Evolutionary conservation across 2,888 invertebrate species (phyloP).

Genomic region (Unio pictorum): DNA sequence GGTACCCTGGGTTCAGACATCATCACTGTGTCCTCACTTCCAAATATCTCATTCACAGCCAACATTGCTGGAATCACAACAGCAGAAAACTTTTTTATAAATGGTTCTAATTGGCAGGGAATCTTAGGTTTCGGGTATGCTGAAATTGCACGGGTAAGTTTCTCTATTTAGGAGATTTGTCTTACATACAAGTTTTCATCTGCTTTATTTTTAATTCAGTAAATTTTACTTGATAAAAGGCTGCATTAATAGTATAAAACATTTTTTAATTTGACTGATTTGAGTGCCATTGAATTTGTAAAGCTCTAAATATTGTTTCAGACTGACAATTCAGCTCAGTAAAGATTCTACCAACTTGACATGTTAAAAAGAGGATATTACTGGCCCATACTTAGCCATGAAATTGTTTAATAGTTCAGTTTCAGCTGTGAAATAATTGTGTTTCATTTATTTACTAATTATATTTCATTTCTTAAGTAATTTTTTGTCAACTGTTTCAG

Average conservation of each 20-base stretch:
- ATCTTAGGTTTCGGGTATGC: constrained; percentile 77
- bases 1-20: constrained; percentile 74
- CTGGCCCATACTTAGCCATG: no score
- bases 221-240: no score
- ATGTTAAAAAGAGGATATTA: no score
- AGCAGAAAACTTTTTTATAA: constrained; percentile 77
- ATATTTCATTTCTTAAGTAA: not conserved
- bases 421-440: not conserved
- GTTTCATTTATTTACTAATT: not conserved
- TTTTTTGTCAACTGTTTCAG: not conserved
- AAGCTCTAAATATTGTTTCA: no score
- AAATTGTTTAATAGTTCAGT: not conserved
- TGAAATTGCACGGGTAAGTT: constrained; percentile 61
- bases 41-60: constrained; percentile 70
- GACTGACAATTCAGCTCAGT: no score
- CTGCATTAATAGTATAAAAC: no score
- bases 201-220: not conserved
- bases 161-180: not conserved
- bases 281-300: no score
- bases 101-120: constrained; percentile 78
- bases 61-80: constrained; percentile 76
- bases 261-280: no score
- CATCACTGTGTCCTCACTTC: constrained; percentile 71
- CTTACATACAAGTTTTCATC: not conserved
- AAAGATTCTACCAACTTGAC: no score